A percentile compares a stretch with the other conserved stretches of the same genome.
phyloP scores from a whole-genome alignment of 2,113 vertebrate genomes.

The Hymenochirus boettgeri region DNA sequence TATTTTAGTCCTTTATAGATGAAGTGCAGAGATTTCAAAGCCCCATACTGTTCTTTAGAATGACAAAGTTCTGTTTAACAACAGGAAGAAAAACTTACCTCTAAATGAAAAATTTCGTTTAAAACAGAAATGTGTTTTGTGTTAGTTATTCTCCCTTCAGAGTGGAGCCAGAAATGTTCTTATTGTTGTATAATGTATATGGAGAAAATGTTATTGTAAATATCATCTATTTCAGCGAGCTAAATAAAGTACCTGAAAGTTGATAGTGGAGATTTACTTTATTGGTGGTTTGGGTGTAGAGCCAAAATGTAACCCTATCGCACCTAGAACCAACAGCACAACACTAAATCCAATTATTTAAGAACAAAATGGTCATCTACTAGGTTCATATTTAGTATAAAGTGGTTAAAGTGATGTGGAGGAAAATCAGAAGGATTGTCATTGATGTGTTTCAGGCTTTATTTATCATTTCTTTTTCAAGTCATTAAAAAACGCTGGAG shows the following conservation, averaged over 20 bases:
- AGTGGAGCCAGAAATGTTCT: not conserved
- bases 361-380: too few species aligned
- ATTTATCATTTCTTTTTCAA: too few species aligned
- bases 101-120: not conserved
- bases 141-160: not conserved
- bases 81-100: not conserved
- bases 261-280: not conserved
- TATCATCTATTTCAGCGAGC: not conserved
- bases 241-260: not conserved
- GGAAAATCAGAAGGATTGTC: too few species aligned
- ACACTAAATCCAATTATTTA: not conserved
- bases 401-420: too few species aligned
- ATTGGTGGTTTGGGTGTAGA: not conserved
- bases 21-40: not conserved
- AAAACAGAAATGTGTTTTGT: conserved; percentile 3
- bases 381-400: too few species aligned
- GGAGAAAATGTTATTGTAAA: conserved; percentile 1
- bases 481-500: too few species aligned
- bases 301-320: not conserved
- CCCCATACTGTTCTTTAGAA: not conserved
- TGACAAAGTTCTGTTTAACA: not conserved
- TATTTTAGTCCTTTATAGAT: not conserved
- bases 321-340: not conserved
- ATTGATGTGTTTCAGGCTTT: too few species aligned
- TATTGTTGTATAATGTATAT: conserved; percentile 3